These are phyloP conservation scores for Drosophila atripex DNA, from an alignment of 2,888 invertebrate genomes.

Conservation along the genomic window DNA sequence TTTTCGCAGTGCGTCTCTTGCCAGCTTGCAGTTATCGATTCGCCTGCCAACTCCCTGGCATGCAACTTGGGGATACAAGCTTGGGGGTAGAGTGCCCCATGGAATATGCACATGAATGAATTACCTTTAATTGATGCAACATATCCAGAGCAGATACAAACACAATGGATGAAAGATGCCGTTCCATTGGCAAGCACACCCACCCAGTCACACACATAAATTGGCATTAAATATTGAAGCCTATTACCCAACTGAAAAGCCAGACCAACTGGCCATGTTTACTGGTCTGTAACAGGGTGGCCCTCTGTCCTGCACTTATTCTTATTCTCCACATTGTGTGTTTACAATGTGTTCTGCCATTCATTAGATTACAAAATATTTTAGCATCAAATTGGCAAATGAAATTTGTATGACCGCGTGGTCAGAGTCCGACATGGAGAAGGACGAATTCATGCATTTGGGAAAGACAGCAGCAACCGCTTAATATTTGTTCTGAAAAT, in stretches of 20 bases:
- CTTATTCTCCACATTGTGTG: slow-evolving; percentile 37
- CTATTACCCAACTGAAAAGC: slow-evolving; percentile 56
- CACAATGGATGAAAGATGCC: slow-evolving; percentile 12
- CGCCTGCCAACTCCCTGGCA: slow-evolving; percentile 21
- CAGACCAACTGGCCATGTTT: slow-evolving; percentile 27
- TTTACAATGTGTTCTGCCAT: slow-evolving; percentile 53
- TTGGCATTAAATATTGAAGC: slow-evolving; percentile 77
- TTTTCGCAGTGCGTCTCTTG: neutral
- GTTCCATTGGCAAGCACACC: slow-evolving; percentile 9
- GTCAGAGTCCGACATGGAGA: neutral
- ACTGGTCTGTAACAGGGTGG: slow-evolving; percentile 20
- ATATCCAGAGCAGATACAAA: slow-evolving; percentile 41
- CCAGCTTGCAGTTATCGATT: slow-evolving; percentile 53
- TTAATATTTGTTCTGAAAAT: neutral
- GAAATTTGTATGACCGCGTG: slow-evolving; percentile 49
- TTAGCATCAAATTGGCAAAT: slow-evolving; percentile 71
- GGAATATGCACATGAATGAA: slow-evolving; percentile 73
- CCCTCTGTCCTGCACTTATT: slow-evolving; percentile 8
- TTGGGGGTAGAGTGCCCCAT: slow-evolving; percentile 44
- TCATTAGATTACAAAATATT: slow-evolving; percentile 66
- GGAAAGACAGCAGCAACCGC: neutral
- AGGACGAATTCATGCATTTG: neutral
- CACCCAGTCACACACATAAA: slow-evolving; percentile 65
- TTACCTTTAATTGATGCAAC: slow-evolving; percentile 78
- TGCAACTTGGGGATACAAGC: neutral